A percentile compares a stretch with the other conserved stretches of the same genome.
Evolutionary conservation across 2,888 invertebrate genomes (phyloP).

Genomic region (Cyclophora punctaria): DNA sequence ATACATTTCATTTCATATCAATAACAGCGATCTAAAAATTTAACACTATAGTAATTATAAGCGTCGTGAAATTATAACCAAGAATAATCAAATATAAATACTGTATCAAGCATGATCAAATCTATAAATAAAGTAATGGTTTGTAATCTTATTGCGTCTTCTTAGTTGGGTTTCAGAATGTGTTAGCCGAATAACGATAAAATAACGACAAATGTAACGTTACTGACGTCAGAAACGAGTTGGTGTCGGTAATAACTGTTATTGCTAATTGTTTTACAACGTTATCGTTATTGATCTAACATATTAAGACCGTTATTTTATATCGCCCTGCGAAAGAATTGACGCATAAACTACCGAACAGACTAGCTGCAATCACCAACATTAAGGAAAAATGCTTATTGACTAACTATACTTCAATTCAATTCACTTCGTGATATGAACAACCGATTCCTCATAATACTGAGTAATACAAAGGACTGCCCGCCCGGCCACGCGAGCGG

Average conservation of each 20-base stretch:
- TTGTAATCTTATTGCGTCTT: conserved; percentile 5
- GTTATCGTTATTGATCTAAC: background rate
- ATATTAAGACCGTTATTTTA: background rate
- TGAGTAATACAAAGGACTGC: background rate
- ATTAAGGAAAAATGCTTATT: conserved; percentile 7
- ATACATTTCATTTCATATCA: conserved; percentile 17
- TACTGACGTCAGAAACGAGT: background rate
- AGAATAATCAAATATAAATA: conserved; percentile 31
- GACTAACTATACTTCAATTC: background rate
- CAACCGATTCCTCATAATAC: background rate
- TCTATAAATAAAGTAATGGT: conserved; percentile 6
- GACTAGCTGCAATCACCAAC: conserved; percentile 11
- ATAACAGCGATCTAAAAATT: conserved; percentile 35
- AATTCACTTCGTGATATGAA: conserved; percentile 5
- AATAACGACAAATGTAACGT: background rate
- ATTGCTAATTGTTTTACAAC: background rate
- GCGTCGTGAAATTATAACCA: conserved; percentile 33
- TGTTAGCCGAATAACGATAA: conserved; percentile 14
- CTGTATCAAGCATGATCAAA: conserved; percentile 30
- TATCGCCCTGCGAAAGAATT: conserved; percentile 6
- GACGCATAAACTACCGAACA: conserved; percentile 6
- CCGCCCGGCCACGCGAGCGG: background rate
- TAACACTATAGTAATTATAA: conserved; percentile 28
- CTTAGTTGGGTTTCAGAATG: conserved; percentile 1
- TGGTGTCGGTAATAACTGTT: background rate